A percentile compares a stretch with the other conserved stretches of the same genome.
Evolutionary conservation across 1,140 invertebrate genomes (phyloP).

Genomic region (Drosophila nikananu): DNA sequence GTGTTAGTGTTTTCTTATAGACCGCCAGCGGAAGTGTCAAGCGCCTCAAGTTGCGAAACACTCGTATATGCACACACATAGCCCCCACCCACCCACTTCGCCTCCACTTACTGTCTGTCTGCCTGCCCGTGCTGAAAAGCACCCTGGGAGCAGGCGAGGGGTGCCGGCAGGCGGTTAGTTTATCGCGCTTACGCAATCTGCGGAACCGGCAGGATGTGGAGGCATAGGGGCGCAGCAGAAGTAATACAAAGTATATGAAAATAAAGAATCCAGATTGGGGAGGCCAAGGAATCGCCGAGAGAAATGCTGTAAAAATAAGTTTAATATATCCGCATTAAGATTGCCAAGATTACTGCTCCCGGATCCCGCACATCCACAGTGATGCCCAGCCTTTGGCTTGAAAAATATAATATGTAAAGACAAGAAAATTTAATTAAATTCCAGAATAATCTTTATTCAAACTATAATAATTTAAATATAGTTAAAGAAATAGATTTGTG

Average conservation of each 20-base stretch:
- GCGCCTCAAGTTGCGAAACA: constrained; percentile 73
- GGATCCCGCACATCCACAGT: constrained; percentile 4
- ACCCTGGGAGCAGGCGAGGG: constrained; percentile 14
- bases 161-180: constrained; percentile 45
- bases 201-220: constrained; percentile 56
- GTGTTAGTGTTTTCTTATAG: constrained; percentile 65
- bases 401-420: neutral
- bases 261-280: constrained; percentile 61
- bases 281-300: constrained; percentile 19
- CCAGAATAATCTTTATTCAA: accelerated
- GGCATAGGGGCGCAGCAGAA: constrained; percentile 27
- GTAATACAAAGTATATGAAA: constrained; percentile 63
- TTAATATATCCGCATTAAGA: constrained; percentile 83
- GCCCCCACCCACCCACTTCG: neutral
- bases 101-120: constrained; percentile 32
- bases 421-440: neutral
- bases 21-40: constrained; percentile 71
- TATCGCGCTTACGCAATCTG: constrained; percentile 75
- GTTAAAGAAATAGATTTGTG: too few relatives aligned
- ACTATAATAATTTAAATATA: too few relatives aligned
- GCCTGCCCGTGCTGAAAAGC: constrained; percentile 65
- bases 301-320: constrained; percentile 78
- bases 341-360: constrained; percentile 47
- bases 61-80: constrained; percentile 40
- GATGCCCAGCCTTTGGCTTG: neutral